Percentiles rank a stretch among this genome's conserved stretches.
Conservation (phyloP, 2,797 vertebrate species). For the Hybognathus amarus region DNA sequence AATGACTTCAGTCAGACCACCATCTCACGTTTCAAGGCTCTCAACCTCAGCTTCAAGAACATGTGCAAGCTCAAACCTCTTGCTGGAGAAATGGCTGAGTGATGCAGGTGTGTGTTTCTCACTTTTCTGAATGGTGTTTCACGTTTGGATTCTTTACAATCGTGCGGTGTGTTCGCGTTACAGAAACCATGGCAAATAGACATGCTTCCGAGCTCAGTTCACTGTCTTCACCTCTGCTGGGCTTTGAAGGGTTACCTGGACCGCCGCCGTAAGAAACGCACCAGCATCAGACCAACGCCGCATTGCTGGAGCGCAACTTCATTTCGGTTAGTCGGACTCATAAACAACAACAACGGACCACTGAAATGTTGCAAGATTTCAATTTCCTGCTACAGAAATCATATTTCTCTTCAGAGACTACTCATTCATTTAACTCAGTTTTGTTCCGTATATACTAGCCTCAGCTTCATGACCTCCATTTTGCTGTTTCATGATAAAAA, state of each 20-base stretch:
- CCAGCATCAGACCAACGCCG: slow-evolving; percentile 92
- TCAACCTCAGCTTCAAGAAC: slow-evolving; percentile 94
- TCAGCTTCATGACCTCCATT: slow-evolving; percentile 2
- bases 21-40: slow-evolving; percentile 91
- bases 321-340: slow-evolving; percentile 74
- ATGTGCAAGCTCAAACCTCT: slow-evolving; percentile 94
- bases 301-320: slow-evolving; percentile 89
- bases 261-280: slow-evolving; percentile 91
- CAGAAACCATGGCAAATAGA: slow-evolving; percentile 91
- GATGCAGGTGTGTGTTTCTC: slow-evolving; percentile 79
- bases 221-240: slow-evolving; percentile 83
- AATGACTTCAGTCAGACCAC: slow-evolving; percentile 95
- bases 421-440: neutral
- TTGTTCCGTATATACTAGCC: too few species aligned
- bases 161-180: slow-evolving; percentile 7
- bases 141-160: neutral
- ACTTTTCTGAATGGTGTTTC: neutral
- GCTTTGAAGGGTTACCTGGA: slow-evolving; percentile 86
- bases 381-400: neutral
- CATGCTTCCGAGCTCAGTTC: slow-evolving; percentile 88
- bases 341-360: neutral
- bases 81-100: slow-evolving; percentile 91
- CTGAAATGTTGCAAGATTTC: neutral
- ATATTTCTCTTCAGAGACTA: neutral
- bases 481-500: slow-evolving; percentile 40